These are phyloP conservation scores for Rhinichthys osculus DNA, from an alignment of 2,797 vertebrate species.

Conservation along the genomic window DNA sequence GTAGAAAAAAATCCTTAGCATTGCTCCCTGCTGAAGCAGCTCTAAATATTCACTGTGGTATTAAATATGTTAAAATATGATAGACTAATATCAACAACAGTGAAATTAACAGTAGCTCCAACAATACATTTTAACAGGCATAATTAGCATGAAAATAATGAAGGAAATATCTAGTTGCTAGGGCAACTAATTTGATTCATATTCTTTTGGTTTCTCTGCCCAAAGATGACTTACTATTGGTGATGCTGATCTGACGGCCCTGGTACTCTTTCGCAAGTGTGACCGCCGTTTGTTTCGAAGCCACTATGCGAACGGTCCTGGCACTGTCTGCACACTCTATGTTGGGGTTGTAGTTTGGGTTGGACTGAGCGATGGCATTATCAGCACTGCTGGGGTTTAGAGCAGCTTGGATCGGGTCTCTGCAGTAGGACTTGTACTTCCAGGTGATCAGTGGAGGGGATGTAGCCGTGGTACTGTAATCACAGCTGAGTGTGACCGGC, in stretches of 20 bases:
- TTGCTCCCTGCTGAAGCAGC: too few species aligned
- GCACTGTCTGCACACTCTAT: constrained; percentile 85
- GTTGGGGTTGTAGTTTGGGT: constrained; percentile 88
- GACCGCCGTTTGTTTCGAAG: constrained; percentile 82
- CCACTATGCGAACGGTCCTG: constrained; percentile 84
- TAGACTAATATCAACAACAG: too few species aligned
- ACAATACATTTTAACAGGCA: too few species aligned
- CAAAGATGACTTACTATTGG: constrained; percentile 69
- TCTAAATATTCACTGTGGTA: too few species aligned
- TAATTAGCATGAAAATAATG: too few species aligned
- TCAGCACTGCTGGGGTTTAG: constrained; percentile 83
- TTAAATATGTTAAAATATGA: too few species aligned
- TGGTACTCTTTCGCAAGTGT: constrained; percentile 81
- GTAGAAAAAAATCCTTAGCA: too few species aligned
- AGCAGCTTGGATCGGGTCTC: constrained; percentile 84
- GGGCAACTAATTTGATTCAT: too few species aligned
- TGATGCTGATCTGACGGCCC: constrained; percentile 85
- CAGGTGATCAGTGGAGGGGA: constrained; percentile 79
- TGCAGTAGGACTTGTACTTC: constrained; percentile 90
- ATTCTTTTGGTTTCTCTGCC: too few species aligned
- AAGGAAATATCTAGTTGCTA: too few species aligned
- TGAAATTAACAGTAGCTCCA: too few species aligned
- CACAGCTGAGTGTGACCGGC: constrained; percentile 84
- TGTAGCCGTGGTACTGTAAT: constrained; percentile 71
- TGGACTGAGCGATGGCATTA: constrained; percentile 78